A percentile compares a stretch with the other conserved stretches of the same genome.
phyloP scores from a whole-genome alignment of 2,113 vertebrate species.

The Aix galericulata region DNA sequence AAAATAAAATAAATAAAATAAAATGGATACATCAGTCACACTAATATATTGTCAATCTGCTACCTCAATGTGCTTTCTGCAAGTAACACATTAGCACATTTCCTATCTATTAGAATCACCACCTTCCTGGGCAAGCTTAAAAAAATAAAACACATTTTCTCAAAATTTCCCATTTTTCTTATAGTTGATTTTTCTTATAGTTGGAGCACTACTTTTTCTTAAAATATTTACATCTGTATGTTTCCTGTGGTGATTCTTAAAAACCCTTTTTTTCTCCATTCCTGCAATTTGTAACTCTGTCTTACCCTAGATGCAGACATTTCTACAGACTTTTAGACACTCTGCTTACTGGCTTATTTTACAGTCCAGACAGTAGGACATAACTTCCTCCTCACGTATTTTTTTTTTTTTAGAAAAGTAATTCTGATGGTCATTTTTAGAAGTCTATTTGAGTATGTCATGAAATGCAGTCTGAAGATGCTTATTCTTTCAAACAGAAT shows the following conservation, averaged over 20 bases:
- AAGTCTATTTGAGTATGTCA: neutral
- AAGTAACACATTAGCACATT: neutral
- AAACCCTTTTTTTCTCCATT: neutral
- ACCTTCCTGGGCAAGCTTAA: neutral
- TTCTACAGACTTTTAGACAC: neutral
- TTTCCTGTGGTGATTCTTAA: neutral
- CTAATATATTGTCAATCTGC: neutral
- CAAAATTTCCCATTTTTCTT: neutral
- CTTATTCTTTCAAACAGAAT: neutral
- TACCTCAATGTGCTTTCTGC: neutral
- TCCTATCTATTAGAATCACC: neutral
- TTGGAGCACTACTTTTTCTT: neutral
- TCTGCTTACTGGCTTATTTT: neutral
- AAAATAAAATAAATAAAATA: too few relatives aligned
- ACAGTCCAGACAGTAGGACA: neutral
- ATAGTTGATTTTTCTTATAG: neutral
- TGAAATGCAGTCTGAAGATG: neutral
- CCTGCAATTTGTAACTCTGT: neutral
- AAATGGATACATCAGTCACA: neutral
- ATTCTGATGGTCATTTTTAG: neutral
- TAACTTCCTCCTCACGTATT: neutral
- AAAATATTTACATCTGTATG: neutral
- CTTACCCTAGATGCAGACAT: neutral
- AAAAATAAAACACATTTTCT: neutral
- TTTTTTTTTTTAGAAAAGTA: neutral